Evolutionary conservation across 2,113 vertebrate species (phyloP).

Genomic region (Hirundichthys speculiger): DNA sequence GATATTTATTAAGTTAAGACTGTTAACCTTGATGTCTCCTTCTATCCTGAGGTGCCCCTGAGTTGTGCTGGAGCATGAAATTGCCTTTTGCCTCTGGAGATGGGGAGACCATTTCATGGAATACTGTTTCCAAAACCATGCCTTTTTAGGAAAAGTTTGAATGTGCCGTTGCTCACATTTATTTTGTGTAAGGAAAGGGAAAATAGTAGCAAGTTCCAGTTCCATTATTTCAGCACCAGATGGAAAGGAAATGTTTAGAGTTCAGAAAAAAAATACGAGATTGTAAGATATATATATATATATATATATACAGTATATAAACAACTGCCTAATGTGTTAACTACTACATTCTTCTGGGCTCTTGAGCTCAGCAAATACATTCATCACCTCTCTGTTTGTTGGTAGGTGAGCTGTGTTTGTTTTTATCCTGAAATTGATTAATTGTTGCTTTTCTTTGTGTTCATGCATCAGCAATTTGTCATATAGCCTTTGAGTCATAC

Average conservation of each 20-base stretch:
- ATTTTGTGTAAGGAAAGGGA: conserved; percentile 22
- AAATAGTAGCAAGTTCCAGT: too few relatives aligned
- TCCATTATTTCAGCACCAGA: not conserved
- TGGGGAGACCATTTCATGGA: conserved; percentile 46
- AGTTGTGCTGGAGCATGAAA: conserved; percentile 73
- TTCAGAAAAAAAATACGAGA: not conserved
- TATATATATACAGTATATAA: conserved; percentile 16
- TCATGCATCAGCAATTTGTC: not conserved
- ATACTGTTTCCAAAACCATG: conserved; percentile 21
- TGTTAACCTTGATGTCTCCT: conserved; percentile 72
- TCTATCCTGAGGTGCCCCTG: conserved; percentile 43
- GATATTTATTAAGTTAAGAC: conserved; percentile 47
- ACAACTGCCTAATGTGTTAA: conserved; percentile 44
- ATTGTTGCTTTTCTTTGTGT: conserved; percentile 32
- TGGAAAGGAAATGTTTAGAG: not conserved
- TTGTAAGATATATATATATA: conserved; percentile 8
- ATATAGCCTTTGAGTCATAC: not conserved
- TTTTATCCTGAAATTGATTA: conserved; percentile 39
- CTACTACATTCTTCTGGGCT: conserved; percentile 2
- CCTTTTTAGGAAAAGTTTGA: conserved; percentile 35
- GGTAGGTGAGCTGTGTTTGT: not conserved
- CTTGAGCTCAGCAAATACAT: too few relatives aligned
- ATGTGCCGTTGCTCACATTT: conserved; percentile 19
- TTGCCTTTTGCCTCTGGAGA: conserved; percentile 69
- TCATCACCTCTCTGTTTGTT: too few relatives aligned